These are phyloP conservation scores for Odobenus rosmarus DNA, from an alignment of 2,113 vertebrate genomes.

Conservation along the genomic window DNA sequence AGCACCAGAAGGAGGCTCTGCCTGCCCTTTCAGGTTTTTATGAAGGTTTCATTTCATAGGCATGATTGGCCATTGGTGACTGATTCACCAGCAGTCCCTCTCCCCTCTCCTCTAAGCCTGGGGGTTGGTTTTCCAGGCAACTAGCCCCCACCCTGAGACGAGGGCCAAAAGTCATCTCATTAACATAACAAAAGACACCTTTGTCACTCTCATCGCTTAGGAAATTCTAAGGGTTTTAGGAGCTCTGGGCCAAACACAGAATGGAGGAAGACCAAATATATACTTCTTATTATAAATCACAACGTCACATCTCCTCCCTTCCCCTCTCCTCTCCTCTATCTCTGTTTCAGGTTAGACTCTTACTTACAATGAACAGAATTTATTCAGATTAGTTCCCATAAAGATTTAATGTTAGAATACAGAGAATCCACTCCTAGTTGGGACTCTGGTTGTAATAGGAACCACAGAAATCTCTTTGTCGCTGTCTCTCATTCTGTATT, in stretches of 20 bases:
- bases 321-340: not conserved
- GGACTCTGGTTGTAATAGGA: not conserved
- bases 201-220: not conserved
- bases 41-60: not conserved
- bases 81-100: not conserved
- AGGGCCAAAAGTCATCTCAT: not conserved
- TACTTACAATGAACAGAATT: not conserved
- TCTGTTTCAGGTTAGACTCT: not conserved
- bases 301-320: not conserved
- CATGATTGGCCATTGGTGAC: not conserved
- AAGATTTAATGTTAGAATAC: not conserved
- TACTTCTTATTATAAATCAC: not conserved
- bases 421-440: not conserved
- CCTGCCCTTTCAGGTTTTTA: not conserved
- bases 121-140: not conserved
- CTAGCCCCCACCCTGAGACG: not conserved
- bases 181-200: not conserved
- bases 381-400: conserved; percentile 3
- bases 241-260: not conserved
- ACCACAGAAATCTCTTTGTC: not conserved
- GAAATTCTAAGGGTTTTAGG: not conserved
- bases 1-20: too few relatives aligned
- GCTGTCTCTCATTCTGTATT: not conserved
- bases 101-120: not conserved
- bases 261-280: not conserved